Conservation (phyloP, 1,140 invertebrate species). For the Leptopilina boulardi region DNA sequence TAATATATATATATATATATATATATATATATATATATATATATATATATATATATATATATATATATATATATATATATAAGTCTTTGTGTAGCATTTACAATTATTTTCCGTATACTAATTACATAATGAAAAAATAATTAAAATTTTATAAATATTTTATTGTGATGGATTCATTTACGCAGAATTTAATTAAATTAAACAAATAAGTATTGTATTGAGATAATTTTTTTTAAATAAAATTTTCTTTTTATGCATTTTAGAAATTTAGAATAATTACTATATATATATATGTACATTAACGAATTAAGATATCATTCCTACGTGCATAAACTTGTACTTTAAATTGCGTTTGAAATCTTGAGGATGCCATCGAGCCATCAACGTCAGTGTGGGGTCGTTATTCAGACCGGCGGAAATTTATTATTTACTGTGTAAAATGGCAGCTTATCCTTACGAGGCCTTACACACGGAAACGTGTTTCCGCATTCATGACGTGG, state of each 20-base stretch:
- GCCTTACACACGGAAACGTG: conserved; percentile 49
- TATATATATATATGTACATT: too few relatives aligned
- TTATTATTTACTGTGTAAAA: conserved; percentile 56
- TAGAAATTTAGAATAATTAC: too few relatives aligned
- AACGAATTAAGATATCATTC: background rate
- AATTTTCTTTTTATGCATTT: too few relatives aligned
- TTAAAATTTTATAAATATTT: too few relatives aligned
- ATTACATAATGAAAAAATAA: too few relatives aligned
- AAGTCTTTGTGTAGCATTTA: background rate
- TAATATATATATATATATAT: background rate
- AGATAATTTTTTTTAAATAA: too few relatives aligned
- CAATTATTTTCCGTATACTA: background rate
- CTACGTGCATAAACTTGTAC: background rate
- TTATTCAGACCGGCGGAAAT: conserved; percentile 46
- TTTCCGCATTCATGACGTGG: conserved; percentile 49
- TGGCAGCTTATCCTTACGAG: conserved; percentile 48
- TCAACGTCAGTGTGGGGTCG: conserved; percentile 48
- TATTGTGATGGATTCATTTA: too few relatives aligned
- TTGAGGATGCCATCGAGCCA: conserved; percentile 43
- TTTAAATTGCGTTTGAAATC: conserved; percentile 16
- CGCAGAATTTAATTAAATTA: too few relatives aligned
- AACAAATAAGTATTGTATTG: too few relatives aligned
- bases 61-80: background rate
- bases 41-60: too few relatives aligned
- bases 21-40: too few relatives aligned